phyloP scores from a whole-genome alignment of 53 echinoderm and acorn worm species.

The Astropecten irregularis region DNA sequence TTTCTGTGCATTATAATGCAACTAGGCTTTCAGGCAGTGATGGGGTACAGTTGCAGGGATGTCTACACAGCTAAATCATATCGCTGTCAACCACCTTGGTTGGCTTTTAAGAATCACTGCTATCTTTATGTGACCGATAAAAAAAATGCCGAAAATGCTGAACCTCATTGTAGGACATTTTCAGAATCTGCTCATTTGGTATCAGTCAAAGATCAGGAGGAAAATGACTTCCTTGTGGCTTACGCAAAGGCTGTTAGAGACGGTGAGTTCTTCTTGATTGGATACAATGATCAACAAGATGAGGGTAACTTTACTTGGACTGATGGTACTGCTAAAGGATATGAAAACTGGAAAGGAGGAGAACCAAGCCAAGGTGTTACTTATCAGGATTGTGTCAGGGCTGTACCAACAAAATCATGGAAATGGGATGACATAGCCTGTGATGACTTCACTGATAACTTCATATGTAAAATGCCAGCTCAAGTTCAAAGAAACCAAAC shows the following conservation, averaged over 20 bases:
- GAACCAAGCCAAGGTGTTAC: neutral
- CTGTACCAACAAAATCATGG: neutral
- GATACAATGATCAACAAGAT: neutral
- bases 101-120: neutral
- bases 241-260: neutral
- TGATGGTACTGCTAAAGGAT: neutral
- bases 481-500: too few species aligned
- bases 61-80: neutral
- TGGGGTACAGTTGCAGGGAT: neutral
- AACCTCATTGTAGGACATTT: neutral
- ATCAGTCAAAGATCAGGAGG: neutral
- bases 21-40: neutral
- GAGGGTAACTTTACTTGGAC: neutral
- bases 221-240: neutral
- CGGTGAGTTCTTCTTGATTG: neutral
- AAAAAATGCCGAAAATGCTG: neutral
- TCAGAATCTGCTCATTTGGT: neutral
- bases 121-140: neutral
- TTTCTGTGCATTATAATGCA: neutral
- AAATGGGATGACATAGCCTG: neutral
- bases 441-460: neutral
- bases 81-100: too few species aligned
- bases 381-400: neutral
- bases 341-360: neutral
- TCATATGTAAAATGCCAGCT: conserved; percentile 6